Evolutionary conservation across 2,113 vertebrate species (phyloP), one percentile per base, ranked within the genome.

Genomic region (Petrocephalus zakoni): DNA sequence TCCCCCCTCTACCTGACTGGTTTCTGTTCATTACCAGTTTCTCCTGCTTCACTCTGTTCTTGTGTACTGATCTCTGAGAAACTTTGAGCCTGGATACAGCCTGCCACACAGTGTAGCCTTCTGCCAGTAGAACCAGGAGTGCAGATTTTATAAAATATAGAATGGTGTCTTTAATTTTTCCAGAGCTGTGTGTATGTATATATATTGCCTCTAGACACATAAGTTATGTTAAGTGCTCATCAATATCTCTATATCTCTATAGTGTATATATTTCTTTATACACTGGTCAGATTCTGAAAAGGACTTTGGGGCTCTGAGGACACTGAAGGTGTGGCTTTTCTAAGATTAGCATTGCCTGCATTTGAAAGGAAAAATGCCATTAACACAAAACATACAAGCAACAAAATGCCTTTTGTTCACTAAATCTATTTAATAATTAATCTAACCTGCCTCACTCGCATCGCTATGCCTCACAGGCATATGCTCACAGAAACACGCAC

Each of bases 351-450:
- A 83, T 22, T 42, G 37, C n/a, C 61, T n/a, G 42, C 47, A 49
- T 83, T 9, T 83, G 46, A 47, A 49, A 47, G 81, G 37, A 46
- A 29, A 68, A n/a, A 49, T 51, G 49, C 82, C 29, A n/a, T 21
- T 52, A 49, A 85, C 82, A 15, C 4, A 51, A 52, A 85, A 52
- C 82, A 85, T 47, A 29, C 82, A n/a, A 21, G 49, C 7, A 85
- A 78, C 47, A 52, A 85, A 49, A 85, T 85, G 11, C 10, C 49
- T 29, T 25, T 85, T 25, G n/a, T 85, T 85, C 11, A 15, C 47
- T 85, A 52, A 85, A 85, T n/a, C 47, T n/a, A 85, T 52, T 85
- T 29, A 85, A 52, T 85, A 51, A 85, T 52, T 29, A 49, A 85
- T 85, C 49, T n/a, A 5, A 25, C 10, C n/a, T 85, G 17, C 49